phyloP scores from a whole-genome alignment of 2,797 vertebrate species.

The Sebastiscus tertius region DNA sequence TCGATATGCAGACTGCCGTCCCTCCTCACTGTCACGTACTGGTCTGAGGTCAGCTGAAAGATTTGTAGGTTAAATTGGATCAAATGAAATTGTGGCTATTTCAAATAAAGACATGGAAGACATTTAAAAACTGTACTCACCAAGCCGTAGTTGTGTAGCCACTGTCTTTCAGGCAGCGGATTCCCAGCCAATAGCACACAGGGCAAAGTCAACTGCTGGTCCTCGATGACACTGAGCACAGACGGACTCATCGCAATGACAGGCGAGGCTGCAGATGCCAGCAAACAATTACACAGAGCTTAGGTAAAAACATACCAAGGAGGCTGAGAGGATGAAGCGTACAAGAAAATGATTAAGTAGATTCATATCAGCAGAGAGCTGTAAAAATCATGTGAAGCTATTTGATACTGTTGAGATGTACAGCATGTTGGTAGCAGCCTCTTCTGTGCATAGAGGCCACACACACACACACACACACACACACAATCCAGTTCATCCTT shows the following conservation, averaged over 20 bases:
- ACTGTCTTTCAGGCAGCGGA: slow-evolving; percentile 92
- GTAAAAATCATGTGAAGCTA: background rate
- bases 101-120: background rate
- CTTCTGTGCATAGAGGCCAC: background rate
- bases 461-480: background rate
- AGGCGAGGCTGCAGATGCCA: slow-evolving; percentile 83
- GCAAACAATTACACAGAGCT: background rate
- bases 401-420: background rate
- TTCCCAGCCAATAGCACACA: slow-evolving; percentile 94
- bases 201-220: slow-evolving; percentile 92
- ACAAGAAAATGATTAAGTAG: background rate
- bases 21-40: slow-evolving; percentile 87
- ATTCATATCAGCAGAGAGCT: background rate
- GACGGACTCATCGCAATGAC: slow-evolving; percentile 90
- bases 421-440: background rate
- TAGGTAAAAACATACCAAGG: background rate
- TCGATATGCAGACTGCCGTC: slow-evolving; percentile 97
- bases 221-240: slow-evolving; percentile 88
- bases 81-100: background rate
- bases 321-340: background rate
- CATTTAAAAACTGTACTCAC: slow-evolving; percentile 71
- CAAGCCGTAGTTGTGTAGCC: slow-evolving; percentile 91
- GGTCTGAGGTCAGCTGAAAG: slow-evolving; percentile 88
- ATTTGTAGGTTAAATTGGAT: background rate
- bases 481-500: background rate